Percentiles rank a stretch among this genome's conserved stretches.
Evolutionary conservation across 2,113 vertebrate species (phyloP).

Genomic region (Megaleporinus macrocephalus): DNA sequence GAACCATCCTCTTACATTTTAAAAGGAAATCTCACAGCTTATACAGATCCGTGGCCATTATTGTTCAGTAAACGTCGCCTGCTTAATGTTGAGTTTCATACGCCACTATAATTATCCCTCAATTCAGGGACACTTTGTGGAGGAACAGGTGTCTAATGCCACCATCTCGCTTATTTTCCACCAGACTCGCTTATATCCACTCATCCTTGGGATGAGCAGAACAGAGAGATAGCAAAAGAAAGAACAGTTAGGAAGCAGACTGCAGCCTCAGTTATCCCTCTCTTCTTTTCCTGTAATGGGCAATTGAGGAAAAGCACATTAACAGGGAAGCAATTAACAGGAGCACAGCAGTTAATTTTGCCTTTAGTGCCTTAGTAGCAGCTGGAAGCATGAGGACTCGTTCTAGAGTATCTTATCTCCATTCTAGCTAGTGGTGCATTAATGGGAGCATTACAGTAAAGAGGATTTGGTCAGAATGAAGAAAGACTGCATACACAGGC

Average conservation of each 20-base stretch:
- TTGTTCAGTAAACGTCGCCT: conserved; percentile 20
- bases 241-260: conserved; percentile 71
- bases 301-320: conserved; percentile 79
- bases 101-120: conserved; percentile 53
- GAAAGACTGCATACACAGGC: conserved; percentile 73
- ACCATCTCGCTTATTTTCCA: conserved; percentile 78
- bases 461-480: conserved; percentile 79
- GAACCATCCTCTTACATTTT: conserved; percentile 65
- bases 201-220: conserved; percentile 74
- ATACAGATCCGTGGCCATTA: conserved; percentile 59
- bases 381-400: conserved; percentile 67
- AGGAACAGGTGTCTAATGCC: conserved; percentile 82
- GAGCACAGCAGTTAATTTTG: conserved; percentile 81
- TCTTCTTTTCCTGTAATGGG: conserved; percentile 72
- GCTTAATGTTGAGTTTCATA: conserved; percentile 49
- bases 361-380: conserved; percentile 78
- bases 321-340: conserved; percentile 82
- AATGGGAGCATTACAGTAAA: conserved; percentile 75
- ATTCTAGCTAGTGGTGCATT: conserved; percentile 75
- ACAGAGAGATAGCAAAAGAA: conserved; percentile 55
- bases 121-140: conserved; percentile 50
- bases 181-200: conserved; percentile 75
- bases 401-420: conserved; percentile 77
- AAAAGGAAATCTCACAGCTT: conserved; percentile 67
- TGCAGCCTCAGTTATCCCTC: conserved; percentile 64